phyloP scores from a whole-genome alignment of 2,888 invertebrate species.

The Microctonus hyperodae region DNA sequence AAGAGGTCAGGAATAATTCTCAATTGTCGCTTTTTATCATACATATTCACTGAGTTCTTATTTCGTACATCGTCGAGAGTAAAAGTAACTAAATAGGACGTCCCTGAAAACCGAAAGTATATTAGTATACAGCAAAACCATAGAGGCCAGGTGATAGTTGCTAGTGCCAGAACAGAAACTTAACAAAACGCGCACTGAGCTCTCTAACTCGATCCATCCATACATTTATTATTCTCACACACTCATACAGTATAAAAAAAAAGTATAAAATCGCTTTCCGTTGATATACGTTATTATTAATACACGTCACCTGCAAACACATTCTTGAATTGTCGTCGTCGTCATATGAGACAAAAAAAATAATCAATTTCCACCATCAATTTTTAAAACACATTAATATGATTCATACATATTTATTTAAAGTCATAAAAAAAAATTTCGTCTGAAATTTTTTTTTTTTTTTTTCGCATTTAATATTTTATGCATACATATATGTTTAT shows the following conservation, averaged over 20 bases:
- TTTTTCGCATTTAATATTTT: background rate
- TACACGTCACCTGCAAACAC: constrained; percentile 12
- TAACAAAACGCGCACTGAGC: background rate
- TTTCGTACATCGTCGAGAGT: constrained; percentile 32
- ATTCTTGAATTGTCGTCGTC: no score
- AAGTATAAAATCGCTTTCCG: background rate
- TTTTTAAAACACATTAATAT: background rate
- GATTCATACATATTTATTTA: background rate
- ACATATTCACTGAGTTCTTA: constrained; percentile 23
- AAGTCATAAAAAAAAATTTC: background rate
- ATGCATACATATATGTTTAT: background rate
- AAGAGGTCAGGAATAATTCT: background rate
- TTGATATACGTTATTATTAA: constrained; percentile 5
- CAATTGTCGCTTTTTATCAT: background rate
- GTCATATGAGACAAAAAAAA: background rate
- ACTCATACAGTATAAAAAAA: background rate
- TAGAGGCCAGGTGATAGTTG: constrained; percentile 27
- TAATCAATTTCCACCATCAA: constrained; percentile 3
- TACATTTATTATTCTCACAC: background rate
- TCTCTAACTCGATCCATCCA: background rate
- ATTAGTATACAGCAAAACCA: background rate
- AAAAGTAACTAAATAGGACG: constrained; percentile 32
- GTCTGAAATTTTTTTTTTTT: background rate
- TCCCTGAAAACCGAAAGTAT: constrained; percentile 35
- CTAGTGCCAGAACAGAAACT: background rate